These are phyloP conservation scores for Acanthococcus lagerstroemiae DNA, from an alignment of 2,888 invertebrate species.

Conservation along the genomic window DNA sequence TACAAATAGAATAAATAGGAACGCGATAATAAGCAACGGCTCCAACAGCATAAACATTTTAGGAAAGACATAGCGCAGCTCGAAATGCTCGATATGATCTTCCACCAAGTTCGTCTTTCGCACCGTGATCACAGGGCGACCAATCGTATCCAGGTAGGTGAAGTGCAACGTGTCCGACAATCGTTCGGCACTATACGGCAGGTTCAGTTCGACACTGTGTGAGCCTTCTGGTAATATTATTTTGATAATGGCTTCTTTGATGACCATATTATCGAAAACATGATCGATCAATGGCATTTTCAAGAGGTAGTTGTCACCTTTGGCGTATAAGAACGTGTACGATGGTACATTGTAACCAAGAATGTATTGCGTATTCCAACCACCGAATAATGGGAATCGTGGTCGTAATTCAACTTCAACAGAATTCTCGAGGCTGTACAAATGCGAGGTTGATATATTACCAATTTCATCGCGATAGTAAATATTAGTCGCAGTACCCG, in stretches of 20 bases:
- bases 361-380: conserved; percentile 96
- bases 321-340: conserved; percentile 83
- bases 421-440: conserved; percentile 76
- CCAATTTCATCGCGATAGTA: conserved; percentile 98
- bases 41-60: conserved; percentile 80
- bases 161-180: conserved; percentile 65
- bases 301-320: conserved; percentile 65
- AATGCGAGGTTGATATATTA: conserved; percentile 95
- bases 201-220: conserved; percentile 63
- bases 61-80: conserved; percentile 70
- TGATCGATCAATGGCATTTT: conserved; percentile 95
- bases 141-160: conserved; percentile 91
- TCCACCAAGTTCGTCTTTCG: conserved; percentile 80
- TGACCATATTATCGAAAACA: conserved; percentile 90
- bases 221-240: conserved; percentile 91
- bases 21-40: conserved; percentile 77
- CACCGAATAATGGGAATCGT: conserved; percentile 94
- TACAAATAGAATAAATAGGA: conserved; percentile 80
- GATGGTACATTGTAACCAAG: conserved; percentile 96
- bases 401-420: conserved; percentile 94
- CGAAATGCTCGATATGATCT: conserved; percentile 91
- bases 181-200: conserved; percentile 71
- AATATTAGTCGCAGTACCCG: conserved; percentile 73
- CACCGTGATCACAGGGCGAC: conserved; percentile 78
- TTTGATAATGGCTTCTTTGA: conserved; percentile 77